Conservation (phyloP, 1,140 invertebrate genomes). For the Drosophila kanapiae region DNA sequence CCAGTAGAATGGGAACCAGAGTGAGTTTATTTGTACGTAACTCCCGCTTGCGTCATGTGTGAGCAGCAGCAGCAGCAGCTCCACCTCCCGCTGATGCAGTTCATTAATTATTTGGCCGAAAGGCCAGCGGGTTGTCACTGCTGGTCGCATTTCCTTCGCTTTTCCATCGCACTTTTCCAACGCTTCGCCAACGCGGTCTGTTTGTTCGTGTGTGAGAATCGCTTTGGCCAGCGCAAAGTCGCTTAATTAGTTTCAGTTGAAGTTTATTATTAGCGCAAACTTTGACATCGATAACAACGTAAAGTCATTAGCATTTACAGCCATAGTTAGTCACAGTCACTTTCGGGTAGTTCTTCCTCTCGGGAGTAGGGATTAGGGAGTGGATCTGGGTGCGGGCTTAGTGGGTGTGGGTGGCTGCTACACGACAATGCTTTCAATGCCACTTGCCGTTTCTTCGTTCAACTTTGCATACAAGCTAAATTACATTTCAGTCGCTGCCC, state of each 20-base stretch:
- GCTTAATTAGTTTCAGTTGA: slow-evolving; percentile 79
- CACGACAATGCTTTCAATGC: slow-evolving; percentile 73
- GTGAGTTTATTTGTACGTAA: slow-evolving; percentile 48
- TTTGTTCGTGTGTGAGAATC: slow-evolving; percentile 32
- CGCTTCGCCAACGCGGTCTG: slow-evolving; percentile 3
- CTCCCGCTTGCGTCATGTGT: slow-evolving; percentile 68
- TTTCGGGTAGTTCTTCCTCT: slow-evolving; percentile 18
- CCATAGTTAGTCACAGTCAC: slow-evolving; percentile 31
- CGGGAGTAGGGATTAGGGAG: background rate
- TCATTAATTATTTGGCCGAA: slow-evolving; percentile 75
- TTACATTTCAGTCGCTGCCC: slow-evolving; percentile 59
- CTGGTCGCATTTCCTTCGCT: slow-evolving; percentile 30
- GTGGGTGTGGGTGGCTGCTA: slow-evolving; percentile 25
- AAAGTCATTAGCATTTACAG: slow-evolving; percentile 78
- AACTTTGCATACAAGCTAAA: slow-evolving; percentile 66
- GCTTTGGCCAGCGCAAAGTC: slow-evolving; percentile 62
- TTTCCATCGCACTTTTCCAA: slow-evolving; percentile 14
- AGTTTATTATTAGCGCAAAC: slow-evolving; percentile 80
- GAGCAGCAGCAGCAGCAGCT: slow-evolving; percentile 10
- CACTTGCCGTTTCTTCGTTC: slow-evolving; percentile 36
- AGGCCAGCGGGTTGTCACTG: slow-evolving; percentile 52
- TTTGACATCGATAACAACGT: slow-evolving; percentile 81
- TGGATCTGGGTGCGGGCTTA: background rate
- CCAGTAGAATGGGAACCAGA: background rate
- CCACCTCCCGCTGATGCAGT: slow-evolving; percentile 63